A percentile compares a stretch with the other conserved stretches of the same genome.
These are phyloP conservation scores for Lagorchestes hirsutus DNA, from an alignment of 2,797 vertebrate genomes.

Conservation along the genomic window DNA sequence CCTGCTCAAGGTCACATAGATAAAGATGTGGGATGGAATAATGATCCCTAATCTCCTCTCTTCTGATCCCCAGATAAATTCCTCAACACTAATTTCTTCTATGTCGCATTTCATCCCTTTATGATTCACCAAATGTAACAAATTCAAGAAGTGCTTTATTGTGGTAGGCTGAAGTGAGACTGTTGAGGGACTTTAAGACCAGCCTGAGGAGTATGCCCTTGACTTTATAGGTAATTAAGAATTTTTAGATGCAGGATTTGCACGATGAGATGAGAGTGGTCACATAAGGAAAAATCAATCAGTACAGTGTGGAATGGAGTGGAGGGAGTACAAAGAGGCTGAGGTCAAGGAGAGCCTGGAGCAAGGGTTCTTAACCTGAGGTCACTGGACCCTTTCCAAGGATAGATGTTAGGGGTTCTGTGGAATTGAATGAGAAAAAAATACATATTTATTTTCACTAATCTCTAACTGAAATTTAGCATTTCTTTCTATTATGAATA, in stretches of 20 bases:
- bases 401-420: background rate
- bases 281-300: constrained; percentile 3
- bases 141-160: constrained; percentile 19
- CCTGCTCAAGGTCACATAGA: background rate
- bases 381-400: background rate
- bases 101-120: background rate
- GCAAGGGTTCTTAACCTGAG: background rate
- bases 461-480: background rate
- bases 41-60: background rate
- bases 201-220: constrained; percentile 7
- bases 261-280: constrained; percentile 8
- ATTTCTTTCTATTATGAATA: background rate
- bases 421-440: background rate
- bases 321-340: background rate
- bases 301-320: background rate
- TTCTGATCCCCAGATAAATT: background rate
- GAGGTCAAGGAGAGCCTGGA: background rate
- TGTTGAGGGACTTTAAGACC: background rate
- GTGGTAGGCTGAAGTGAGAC: background rate
- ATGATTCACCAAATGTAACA: background rate
- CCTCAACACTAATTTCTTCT: background rate
- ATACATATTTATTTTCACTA: background rate
- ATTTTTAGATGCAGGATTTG: background rate
- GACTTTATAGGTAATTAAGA: constrained; percentile 26
- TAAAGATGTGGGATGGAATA: background rate